Base-by-base conservation (phyloP, 2,113 vertebrate species). In the Coptodon rendalli region DNA sequence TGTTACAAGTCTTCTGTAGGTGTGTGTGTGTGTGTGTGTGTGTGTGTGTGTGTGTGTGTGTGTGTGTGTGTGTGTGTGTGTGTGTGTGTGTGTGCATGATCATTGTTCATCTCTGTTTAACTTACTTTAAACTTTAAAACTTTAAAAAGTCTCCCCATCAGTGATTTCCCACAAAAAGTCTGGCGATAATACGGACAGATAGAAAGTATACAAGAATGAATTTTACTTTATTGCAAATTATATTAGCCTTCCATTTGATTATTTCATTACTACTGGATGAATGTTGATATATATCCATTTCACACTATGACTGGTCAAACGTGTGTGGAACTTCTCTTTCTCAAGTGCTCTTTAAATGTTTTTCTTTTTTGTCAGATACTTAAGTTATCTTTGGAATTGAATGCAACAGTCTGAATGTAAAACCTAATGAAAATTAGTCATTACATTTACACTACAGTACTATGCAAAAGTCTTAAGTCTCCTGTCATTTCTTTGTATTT, bases 21-120 rank as follows among this genome's bases (percentile, higher is more conserved):
- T 17, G 0, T 61, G 1, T 61, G 3, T 61, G 54, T 56, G 22
- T 13, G 22, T 13, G 11, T 50, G 16, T 50, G 48, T 5, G 48
- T 45, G 12, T 13, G 40, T 3, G 50, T 9, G 56, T 31, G 27
- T 16, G 24, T 14, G 22, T 2, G 24, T 57, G 24, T 14, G 13
- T 48, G 56, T 8, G 2, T 7, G 12, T 2, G 27, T 1, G 19
- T 0, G 3, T 0, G 22, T 2, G 24, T 57, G 24, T 14, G 13
- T 48, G 56, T 8, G 2, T 7, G 12, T 2, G 27, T 1, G 19
- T 0, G 3, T 0, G 1, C 2, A 13, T 5, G 9, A 34, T 38
- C 17, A 66, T 66, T 38, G 63, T 68, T 40, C 36, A 68, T 38
- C 12, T 68, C 7, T 40, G 36, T 68, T 68, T 68, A 68, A 68